phyloP scores from a whole-genome alignment of 1,140 invertebrate species.

The Odontomachus brunneus region DNA sequence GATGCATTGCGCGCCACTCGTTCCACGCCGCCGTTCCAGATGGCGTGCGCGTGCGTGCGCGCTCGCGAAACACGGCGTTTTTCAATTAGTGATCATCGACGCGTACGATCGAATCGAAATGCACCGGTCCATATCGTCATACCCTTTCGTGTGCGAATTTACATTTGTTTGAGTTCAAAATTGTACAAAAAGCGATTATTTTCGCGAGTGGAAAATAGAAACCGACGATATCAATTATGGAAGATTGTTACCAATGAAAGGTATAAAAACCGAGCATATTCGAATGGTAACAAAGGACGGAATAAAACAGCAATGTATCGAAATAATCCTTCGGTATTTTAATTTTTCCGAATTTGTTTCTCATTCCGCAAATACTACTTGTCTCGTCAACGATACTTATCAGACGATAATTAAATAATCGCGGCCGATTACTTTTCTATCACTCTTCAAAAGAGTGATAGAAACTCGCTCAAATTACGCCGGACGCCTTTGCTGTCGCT shows the following conservation, averaged over 20 bases:
- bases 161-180: neutral
- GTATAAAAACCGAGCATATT: neutral
- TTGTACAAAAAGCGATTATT: neutral
- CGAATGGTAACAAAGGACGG: neutral
- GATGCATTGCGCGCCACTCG: neutral
- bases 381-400: neutral
- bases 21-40: slow-evolving; percentile 24
- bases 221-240: neutral
- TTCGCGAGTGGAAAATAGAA: neutral
- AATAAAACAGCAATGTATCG: neutral
- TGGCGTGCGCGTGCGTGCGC: neutral
- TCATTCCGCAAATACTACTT: neutral
- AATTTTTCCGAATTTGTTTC: neutral
- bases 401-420: neutral
- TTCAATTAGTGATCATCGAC: slow-evolving; percentile 21
- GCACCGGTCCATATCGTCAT: neutral
- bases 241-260: neutral
- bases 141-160: neutral
- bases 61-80: no score
- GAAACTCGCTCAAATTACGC: no score
- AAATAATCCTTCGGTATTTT: neutral
- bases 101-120: neutral
- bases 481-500: no score
- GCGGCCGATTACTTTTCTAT: neutral
- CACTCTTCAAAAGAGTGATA: no score